Evolutionary conservation across 2,797 vertebrate genomes (phyloP).

Genomic region (Caiman crocodilus): DNA sequence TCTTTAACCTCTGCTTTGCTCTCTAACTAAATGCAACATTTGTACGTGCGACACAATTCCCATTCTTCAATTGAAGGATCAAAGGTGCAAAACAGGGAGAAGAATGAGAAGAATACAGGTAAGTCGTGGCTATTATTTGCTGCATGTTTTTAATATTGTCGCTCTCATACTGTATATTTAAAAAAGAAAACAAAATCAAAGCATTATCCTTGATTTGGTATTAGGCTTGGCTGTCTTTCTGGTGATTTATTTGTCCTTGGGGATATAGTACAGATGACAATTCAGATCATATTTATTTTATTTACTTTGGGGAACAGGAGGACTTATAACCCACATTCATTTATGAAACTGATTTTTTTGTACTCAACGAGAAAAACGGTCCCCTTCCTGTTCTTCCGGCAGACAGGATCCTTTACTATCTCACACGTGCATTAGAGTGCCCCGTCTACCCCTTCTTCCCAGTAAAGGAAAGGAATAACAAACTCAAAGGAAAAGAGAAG

Average conservation of each 20-base stretch:
- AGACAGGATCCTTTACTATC: slow-evolving; percentile 53
- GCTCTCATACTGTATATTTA: background rate
- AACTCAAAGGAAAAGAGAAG: background rate
- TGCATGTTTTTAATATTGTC: background rate
- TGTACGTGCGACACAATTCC: background rate
- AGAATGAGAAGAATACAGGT: background rate
- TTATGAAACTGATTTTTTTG: slow-evolving; percentile 8
- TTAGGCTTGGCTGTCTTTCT: background rate
- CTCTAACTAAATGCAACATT: background rate
- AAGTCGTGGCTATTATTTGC: background rate
- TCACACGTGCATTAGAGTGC: slow-evolving; percentile 37
- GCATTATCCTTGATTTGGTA: slow-evolving; percentile 5
- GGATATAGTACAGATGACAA: background rate
- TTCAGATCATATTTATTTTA: slow-evolving; percentile 28
- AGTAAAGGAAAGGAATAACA: slow-evolving; percentile 64
- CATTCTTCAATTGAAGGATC: background rate
- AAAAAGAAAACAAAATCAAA: background rate
- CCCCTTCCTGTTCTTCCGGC: slow-evolving; percentile 51
- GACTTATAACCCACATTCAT: background rate
- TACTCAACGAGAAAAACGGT: slow-evolving; percentile 33
- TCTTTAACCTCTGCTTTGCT: background rate
- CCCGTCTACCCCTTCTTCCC: slow-evolving; percentile 26
- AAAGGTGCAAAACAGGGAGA: background rate
- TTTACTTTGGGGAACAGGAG: slow-evolving; percentile 11
- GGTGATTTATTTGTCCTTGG: slow-evolving; percentile 11